Conservation (phyloP, 2,888 invertebrate species). For the Platycheirus albimanus region DNA sequence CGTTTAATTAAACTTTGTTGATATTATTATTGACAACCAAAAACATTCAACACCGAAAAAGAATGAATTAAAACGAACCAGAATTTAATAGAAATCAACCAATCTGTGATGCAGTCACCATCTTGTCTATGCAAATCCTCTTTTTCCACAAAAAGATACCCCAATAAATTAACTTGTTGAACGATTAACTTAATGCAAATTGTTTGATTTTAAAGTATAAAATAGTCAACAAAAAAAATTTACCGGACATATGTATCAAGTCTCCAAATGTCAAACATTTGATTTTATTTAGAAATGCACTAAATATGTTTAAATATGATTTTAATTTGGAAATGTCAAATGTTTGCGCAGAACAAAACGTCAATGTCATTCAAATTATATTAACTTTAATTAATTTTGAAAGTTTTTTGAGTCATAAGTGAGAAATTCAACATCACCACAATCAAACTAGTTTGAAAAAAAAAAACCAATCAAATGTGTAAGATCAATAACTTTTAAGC, state of each 20-base stretch:
- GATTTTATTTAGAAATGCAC: neutral
- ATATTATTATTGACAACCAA: constrained; percentile 3
- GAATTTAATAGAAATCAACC: neutral
- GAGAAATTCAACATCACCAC: neutral
- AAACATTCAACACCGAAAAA: neutral
- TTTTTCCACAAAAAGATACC: neutral
- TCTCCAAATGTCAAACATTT: neutral
- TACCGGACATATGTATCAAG: neutral
- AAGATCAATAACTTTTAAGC: neutral
- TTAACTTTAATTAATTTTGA: neutral
- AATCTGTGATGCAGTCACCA: constrained; percentile 11
- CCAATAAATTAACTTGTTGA: constrained; percentile 13
- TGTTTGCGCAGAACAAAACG: neutral
- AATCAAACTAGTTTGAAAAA: neutral
- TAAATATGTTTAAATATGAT: neutral
- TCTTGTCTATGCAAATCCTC: constrained; percentile 10
- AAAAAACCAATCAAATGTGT: constrained; percentile 19
- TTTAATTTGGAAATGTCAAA: neutral
- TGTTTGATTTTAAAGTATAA: neutral
- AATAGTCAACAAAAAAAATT: neutral
- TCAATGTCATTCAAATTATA: neutral
- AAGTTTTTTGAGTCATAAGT: no score
- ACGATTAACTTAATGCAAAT: constrained; percentile 19
- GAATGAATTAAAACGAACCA: neutral
- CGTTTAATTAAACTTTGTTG: no score